A percentile compares a stretch with the other conserved stretches of the same genome.
Conservation (phyloP, 1,140 invertebrate genomes). For the Lanistes nyassanus region DNA sequence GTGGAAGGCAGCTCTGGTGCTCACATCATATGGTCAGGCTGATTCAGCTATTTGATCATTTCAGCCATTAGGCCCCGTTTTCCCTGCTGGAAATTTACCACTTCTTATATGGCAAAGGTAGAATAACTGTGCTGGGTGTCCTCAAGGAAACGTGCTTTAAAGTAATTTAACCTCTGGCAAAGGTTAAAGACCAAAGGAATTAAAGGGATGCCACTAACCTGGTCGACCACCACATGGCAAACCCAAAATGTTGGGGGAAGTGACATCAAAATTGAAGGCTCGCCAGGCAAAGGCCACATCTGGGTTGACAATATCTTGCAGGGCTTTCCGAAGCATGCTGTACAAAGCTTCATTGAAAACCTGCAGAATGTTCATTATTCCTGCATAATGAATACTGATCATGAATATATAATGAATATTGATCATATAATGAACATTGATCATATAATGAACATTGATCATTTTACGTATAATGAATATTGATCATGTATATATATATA, state of each 20-base stretch:
- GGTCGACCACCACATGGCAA: conserved; percentile 55
- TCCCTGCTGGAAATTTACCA: too few species aligned
- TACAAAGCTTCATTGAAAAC: conserved; percentile 64
- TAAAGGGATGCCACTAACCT: too few species aligned
- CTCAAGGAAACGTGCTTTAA: background rate
- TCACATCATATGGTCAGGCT: too few species aligned
- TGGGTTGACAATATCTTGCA: conserved; percentile 50
- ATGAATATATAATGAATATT: background rate
- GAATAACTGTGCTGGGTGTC: conserved; percentile 19
- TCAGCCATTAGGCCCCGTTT: too few species aligned
- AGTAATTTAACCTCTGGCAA: background rate
- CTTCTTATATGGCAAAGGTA: too few species aligned
- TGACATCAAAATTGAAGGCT: conserved; percentile 61
- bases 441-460: too few species aligned
- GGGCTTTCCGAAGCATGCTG: conserved; percentile 50
- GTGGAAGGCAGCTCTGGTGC: too few species aligned
- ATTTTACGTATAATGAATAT: too few species aligned
- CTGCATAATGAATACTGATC: background rate
- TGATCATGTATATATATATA: too few species aligned
- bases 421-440: background rate
- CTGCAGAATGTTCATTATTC: conserved; percentile 31
- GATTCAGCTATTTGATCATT: too few species aligned
- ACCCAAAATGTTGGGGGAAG: conserved; percentile 57
- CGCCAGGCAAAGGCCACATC: conserved; percentile 65
- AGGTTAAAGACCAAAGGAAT: background rate